phyloP scores from a whole-genome alignment of 2,797 vertebrate genomes.

The Fratercula arctica region DNA sequence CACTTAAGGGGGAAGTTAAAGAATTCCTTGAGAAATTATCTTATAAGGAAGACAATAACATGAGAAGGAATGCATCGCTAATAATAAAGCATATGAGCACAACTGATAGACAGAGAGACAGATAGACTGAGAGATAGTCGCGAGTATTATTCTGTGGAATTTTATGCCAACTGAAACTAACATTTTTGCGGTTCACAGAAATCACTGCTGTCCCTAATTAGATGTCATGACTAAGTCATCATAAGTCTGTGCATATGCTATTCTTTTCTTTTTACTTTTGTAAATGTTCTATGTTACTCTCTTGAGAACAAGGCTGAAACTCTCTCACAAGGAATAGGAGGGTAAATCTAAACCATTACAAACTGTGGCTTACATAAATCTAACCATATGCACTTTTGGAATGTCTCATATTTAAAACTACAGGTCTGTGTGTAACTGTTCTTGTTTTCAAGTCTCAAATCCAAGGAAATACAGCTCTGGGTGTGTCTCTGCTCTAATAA shows the following conservation, averaged over 20 bases:
- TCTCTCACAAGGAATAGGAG: conserved; percentile 36
- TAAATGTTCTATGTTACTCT: neutral
- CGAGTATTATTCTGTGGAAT: neutral
- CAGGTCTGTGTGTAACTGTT: neutral
- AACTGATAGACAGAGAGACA: conserved; percentile 27
- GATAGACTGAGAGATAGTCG: conserved; percentile 32
- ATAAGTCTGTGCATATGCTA: neutral
- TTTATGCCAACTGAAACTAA: conserved; percentile 40
- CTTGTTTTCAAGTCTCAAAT: neutral
- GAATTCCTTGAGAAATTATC: conserved; percentile 8
- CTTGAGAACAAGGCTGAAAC: conserved; percentile 20
- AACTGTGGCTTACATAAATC: conserved; percentile 42
- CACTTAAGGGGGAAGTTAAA: neutral
- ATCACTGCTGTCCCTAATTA: conserved; percentile 38
- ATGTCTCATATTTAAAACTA: conserved; percentile 11
- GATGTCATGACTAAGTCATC: conserved; percentile 43
- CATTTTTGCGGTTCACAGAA: conserved; percentile 45
- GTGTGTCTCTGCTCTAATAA: neutral
- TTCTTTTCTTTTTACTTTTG: neutral
- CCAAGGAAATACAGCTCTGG: neutral
- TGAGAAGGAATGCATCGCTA: neutral
- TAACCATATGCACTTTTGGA: conserved; percentile 36
- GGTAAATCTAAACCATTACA: conserved; percentile 51
- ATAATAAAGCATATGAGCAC: neutral
- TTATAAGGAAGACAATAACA: conserved; percentile 3